These are phyloP conservation scores for Myrmecobius fasciatus DNA, from an alignment of 2,113 vertebrate species.

Conservation along the genomic window DNA sequence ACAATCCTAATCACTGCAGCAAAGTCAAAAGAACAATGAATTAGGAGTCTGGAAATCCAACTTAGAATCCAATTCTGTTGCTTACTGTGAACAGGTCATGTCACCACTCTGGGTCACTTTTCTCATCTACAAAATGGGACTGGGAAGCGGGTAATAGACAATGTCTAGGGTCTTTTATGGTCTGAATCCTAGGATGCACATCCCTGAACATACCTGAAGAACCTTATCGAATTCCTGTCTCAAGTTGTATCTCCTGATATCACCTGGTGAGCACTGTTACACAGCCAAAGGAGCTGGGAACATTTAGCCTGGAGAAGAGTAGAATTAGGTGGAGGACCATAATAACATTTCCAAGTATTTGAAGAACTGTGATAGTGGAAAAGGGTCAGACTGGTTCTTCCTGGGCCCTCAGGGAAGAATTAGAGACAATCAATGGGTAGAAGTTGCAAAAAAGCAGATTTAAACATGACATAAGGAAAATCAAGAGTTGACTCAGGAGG, in stretches of 20 bases:
- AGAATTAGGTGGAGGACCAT: not conserved
- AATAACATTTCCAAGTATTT: not conserved
- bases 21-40: not conserved
- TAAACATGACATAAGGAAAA: not conserved
- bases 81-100: not conserved
- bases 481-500: not conserved
- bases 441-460: not conserved
- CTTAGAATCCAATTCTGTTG: not conserved
- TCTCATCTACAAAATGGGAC: not conserved
- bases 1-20: not conserved
- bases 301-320: not conserved
- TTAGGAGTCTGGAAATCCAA: not conserved
- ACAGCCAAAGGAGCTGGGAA: not conserved
- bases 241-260: not conserved
- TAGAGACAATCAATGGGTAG: not conserved
- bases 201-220: not conserved
- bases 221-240: not conserved
- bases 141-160: not conserved
- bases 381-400: not conserved
- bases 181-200: not conserved
- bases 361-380: not conserved
- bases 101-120: not conserved
- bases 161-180: not conserved
- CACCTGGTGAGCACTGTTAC: not conserved
- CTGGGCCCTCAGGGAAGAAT: not conserved